Conservation (phyloP, 2,113 vertebrate species). For the Hipposideros armiger region DNA sequence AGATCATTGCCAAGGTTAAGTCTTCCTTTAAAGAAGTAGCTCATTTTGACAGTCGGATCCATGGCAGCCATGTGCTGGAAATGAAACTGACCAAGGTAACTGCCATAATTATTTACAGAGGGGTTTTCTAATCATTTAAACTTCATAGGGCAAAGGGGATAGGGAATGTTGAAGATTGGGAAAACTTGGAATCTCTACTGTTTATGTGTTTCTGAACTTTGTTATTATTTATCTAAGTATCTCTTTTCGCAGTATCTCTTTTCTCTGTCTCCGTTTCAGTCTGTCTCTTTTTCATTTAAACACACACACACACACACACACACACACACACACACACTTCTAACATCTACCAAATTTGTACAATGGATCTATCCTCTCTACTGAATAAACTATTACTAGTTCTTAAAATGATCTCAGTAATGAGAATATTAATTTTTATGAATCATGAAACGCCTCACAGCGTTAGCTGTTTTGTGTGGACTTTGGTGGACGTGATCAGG, state of each 20-base stretch:
- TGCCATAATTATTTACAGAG: background rate
- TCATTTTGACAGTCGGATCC: constrained; percentile 93
- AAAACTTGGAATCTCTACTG: background rate
- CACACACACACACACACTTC: background rate
- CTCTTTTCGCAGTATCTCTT: background rate
- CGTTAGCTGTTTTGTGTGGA: background rate
- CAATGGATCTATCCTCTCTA: background rate
- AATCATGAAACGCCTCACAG: background rate
- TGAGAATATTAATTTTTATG: background rate
- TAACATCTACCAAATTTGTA: background rate
- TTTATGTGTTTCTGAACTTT: background rate
- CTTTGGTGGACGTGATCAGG: background rate
- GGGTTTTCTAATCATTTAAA: background rate
- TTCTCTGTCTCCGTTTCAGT: background rate
- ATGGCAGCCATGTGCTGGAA: constrained; percentile 92
- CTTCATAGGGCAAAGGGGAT: background rate
- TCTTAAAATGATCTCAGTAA: background rate
- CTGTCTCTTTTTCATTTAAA: background rate
- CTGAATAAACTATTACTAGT: background rate
- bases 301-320: background rate
- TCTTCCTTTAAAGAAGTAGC: constrained; percentile 95
- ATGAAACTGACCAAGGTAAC: constrained; percentile 97
- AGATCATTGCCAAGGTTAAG: constrained; percentile 97
- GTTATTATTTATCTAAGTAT: background rate
- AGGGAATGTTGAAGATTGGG: background rate